Evolutionary conservation across 2,797 vertebrate species (phyloP).

Genomic region (Ctenosaura bakeri): DNA sequence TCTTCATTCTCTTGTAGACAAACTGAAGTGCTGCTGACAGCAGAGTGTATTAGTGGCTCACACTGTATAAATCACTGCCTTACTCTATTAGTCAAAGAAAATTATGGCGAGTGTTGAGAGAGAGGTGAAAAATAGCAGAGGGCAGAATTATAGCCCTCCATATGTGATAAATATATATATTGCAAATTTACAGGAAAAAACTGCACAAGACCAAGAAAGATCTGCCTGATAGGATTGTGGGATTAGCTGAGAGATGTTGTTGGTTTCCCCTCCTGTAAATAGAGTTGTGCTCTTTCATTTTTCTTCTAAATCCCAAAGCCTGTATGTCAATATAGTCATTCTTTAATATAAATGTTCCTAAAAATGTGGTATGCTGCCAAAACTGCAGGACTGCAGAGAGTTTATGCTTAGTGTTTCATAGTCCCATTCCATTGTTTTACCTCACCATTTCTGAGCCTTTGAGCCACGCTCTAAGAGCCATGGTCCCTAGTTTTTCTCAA

Average conservation of each 20-base stretch:
- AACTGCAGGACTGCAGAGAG: neutral
- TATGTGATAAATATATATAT: constrained; percentile 44
- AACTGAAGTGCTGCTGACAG: constrained; percentile 53
- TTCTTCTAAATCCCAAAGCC: constrained; percentile 33
- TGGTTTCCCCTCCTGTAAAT: constrained; percentile 39
- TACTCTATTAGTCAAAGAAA: constrained; percentile 67
- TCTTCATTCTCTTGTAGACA: constrained; percentile 37
- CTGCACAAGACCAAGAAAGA: constrained; percentile 50
- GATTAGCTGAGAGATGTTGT: constrained; percentile 53
- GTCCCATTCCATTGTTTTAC: constrained; percentile 8
- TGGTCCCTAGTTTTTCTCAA: constrained; percentile 5
- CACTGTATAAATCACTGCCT: constrained; percentile 61
- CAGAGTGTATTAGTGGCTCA: constrained; percentile 50
- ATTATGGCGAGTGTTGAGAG: constrained; percentile 61
- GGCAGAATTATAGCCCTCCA: constrained; percentile 61
- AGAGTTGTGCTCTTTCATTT: constrained; percentile 50
- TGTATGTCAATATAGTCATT: constrained; percentile 23
- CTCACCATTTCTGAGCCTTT: constrained; percentile 15
- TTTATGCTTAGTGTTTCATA: constrained; percentile 13
- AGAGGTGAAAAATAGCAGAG: constrained; percentile 64
- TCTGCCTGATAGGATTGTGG: constrained; percentile 43
- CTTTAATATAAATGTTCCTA: constrained; percentile 25
- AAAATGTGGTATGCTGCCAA: constrained; percentile 32
- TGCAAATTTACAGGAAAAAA: constrained; percentile 66
- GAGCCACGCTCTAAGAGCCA: neutral